Evolutionary conservation across 1,140 invertebrate genomes (phyloP).

Genomic region (Steinernema khuongi): DNA sequence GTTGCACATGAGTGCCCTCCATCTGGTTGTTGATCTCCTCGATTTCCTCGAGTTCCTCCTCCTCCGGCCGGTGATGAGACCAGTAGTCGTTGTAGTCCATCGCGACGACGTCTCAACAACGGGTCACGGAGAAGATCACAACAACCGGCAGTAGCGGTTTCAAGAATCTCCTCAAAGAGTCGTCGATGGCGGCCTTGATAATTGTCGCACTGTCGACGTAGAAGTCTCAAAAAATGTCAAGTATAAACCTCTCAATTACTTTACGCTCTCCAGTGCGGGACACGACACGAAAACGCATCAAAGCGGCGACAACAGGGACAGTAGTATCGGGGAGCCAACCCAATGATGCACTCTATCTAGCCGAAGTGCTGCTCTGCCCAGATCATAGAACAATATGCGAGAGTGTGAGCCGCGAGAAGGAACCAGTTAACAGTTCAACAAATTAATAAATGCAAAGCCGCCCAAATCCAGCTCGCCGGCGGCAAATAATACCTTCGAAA

Average conservation of each 20-base stretch:
- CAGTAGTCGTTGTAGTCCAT: slow-evolving; percentile 13
- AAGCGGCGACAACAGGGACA: no score
- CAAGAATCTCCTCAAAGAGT: slow-evolving; percentile 1
- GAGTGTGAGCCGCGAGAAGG: background rate
- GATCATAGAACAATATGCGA: background rate
- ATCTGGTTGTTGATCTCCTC: slow-evolving; percentile 11
- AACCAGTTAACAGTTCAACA: slow-evolving; percentile 5
- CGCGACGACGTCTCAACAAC: background rate
- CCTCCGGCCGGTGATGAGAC: background rate
- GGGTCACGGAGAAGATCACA: slow-evolving; percentile 4
- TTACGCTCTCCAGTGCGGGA: no score
- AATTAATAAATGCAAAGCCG: slow-evolving; percentile 2
- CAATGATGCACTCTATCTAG: no score
- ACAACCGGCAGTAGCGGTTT: background rate
- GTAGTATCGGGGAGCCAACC: no score
- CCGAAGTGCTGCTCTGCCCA: no score
- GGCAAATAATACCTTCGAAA: background rate
- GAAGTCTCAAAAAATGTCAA: background rate
- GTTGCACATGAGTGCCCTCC: slow-evolving; percentile 1
- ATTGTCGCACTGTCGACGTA: background rate
- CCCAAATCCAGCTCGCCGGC: background rate
- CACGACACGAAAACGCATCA: no score
- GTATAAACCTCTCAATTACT: background rate
- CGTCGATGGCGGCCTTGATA: background rate
- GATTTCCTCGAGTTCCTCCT: background rate